phyloP scores from a whole-genome alignment of 2,113 vertebrate genomes.

The Sterrhoptilus dennistouni region DNA sequence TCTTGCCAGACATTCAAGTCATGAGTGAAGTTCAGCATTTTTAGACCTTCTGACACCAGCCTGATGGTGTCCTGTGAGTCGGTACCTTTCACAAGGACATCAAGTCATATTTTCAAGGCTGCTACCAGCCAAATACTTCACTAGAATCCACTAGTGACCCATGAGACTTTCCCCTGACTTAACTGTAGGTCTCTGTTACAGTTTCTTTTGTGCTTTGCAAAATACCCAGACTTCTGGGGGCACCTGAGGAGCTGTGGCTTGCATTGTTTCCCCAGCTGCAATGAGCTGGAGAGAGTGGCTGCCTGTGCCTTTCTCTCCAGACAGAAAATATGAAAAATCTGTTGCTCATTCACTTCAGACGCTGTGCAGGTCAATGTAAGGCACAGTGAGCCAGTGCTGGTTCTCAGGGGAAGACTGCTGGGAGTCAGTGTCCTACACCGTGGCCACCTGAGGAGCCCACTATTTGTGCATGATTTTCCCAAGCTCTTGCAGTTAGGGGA shows the following conservation, averaged over 20 bases:
- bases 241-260: not conserved
- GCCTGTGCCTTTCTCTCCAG: not conserved
- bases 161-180: not conserved
- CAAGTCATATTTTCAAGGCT: not conserved
- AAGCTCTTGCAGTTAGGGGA: not conserved
- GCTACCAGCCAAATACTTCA: not conserved
- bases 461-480: not conserved
- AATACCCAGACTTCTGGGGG: not conserved
- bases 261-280: not conserved
- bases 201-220: not conserved
- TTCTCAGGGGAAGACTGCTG: not conserved
- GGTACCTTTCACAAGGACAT: not conserved
- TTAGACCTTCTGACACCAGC: not conserved
- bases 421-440: fast-evolving
- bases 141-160: not conserved
- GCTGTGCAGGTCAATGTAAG: not conserved
- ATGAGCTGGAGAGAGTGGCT: fast-evolving
- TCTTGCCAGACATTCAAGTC: not conserved
- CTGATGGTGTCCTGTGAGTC: not conserved
- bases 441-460: not conserved
- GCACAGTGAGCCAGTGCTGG: fast-evolving
- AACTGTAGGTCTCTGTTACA: not conserved
- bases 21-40: not conserved
- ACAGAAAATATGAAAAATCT: not conserved
- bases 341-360: fast-evolving